These are phyloP conservation scores for Balaeniceps rex DNA, from an alignment of 2,113 vertebrate genomes.

Conservation along the genomic window DNA sequence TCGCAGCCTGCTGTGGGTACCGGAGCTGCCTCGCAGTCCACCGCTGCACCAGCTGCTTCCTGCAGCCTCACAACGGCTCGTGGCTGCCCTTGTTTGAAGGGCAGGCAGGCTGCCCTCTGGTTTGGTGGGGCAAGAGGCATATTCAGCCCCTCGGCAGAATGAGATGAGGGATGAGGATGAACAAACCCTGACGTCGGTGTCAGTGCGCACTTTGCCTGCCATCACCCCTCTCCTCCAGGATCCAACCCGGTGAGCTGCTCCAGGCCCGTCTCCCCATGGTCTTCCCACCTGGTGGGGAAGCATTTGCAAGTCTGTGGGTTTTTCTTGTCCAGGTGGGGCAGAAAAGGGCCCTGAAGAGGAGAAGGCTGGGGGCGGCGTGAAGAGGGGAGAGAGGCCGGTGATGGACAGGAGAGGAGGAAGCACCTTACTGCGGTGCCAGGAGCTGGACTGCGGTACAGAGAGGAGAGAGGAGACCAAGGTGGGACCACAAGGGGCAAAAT, in stretches of 20 bases:
- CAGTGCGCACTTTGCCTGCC: fast-evolving
- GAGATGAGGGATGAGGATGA: too few species aligned
- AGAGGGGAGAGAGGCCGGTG: not conserved
- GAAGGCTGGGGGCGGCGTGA: not conserved
- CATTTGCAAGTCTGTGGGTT: fast-evolving
- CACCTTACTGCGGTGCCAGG: not conserved
- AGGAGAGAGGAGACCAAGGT: not conserved
- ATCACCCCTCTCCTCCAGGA: not conserved
- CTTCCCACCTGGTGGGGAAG: too few species aligned
- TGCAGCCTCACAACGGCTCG: fast-evolving
- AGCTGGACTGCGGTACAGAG: not conserved
- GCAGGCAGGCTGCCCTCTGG: not conserved
- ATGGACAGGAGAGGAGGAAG: not conserved
- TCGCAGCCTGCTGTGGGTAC: not conserved
- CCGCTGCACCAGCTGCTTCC: not conserved
- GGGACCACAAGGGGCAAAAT: too few species aligned
- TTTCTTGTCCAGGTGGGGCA: not conserved
- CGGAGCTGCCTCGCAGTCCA: not conserved
- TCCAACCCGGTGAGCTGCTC: not conserved
- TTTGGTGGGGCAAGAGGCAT: not conserved
- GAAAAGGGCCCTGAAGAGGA: not conserved
- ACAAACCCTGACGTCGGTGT: not conserved
- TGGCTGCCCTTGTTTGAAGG: not conserved
- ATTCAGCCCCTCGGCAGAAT: not conserved
- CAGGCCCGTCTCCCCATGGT: fast-evolving